Evolutionary conservation across 2,797 vertebrate genomes (phyloP).

Genomic region (Hipposideros larvatus): DNA sequence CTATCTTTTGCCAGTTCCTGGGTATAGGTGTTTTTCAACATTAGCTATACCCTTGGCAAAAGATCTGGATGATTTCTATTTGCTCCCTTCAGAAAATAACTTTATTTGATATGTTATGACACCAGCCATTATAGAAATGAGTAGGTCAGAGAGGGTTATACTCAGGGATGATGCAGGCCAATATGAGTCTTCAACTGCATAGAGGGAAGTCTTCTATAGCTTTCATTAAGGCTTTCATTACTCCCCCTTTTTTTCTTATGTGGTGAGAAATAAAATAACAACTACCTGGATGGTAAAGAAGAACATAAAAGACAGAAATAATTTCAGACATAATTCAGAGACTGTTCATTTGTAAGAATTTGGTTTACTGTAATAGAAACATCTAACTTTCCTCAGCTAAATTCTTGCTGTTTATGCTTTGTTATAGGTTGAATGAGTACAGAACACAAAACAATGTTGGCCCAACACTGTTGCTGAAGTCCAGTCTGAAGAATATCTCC

Average conservation of each 20-base stretch:
- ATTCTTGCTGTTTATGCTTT: neutral
- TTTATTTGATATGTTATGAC: neutral
- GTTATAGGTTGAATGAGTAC: neutral
- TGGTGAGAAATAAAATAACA: conserved; percentile 21
- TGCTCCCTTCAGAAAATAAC: neutral
- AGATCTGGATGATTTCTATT: neutral
- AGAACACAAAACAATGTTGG: neutral
- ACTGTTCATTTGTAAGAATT: neutral
- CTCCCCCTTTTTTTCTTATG: neutral
- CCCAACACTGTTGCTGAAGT: neutral
- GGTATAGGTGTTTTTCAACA: neutral
- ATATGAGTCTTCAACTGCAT: neutral
- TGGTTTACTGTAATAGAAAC: conserved; percentile 33
- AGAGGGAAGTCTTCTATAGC: neutral
- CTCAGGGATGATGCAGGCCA: neutral
- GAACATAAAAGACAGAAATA: conserved; percentile 31
- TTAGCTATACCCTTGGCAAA: neutral
- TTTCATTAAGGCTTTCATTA: conserved; percentile 37
- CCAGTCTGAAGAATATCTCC: neutral
- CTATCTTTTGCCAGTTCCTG: neutral
- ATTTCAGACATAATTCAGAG: conserved; percentile 33
- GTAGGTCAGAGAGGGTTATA: neutral
- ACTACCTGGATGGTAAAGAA: neutral
- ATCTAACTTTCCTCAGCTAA: neutral
- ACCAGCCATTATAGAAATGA: neutral